phyloP scores from a whole-genome alignment of 2,797 vertebrate genomes.

The Enteromius radiatus region DNA sequence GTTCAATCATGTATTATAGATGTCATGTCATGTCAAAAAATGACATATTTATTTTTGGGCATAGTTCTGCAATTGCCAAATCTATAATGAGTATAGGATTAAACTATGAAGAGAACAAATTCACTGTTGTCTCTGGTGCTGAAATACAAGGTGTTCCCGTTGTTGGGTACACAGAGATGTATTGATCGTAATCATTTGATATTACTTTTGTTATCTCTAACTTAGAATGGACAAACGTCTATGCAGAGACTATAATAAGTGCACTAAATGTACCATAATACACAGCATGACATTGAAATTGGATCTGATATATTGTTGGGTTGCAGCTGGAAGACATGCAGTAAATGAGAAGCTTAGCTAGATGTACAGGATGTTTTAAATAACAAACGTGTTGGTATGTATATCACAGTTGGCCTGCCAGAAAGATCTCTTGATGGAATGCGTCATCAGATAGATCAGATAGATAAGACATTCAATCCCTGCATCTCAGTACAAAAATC shows the following conservation, averaged over 20 bases:
- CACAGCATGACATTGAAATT: neutral
- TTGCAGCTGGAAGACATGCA: slow-evolving; percentile 1
- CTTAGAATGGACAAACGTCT: neutral
- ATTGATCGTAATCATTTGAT: slow-evolving; percentile 22
- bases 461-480: slow-evolving; percentile 7
- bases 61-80: slow-evolving; percentile 1
- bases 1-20: too few relatives aligned
- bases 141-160: neutral
- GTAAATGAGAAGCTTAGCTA: slow-evolving; percentile 15
- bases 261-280: slow-evolving; percentile 14
- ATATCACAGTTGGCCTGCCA: slow-evolving; percentile 19
- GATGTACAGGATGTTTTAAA: slow-evolving; percentile 18
- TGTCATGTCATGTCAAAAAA: neutral
- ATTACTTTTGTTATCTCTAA: slow-evolving; percentile 20
- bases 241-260: neutral
- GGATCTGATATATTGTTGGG: slow-evolving; percentile 24
- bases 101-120: slow-evolving; percentile 8
- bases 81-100: neutral
- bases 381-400: slow-evolving; percentile 24
- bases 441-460: slow-evolving; percentile 13
- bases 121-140: neutral
- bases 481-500: slow-evolving; percentile 8
- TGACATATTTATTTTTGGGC: neutral
- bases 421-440: slow-evolving; percentile 27
- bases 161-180: neutral